Evolutionary conservation across 2,888 invertebrate genomes (phyloP).

Genomic region (Euzetes globulus): DNA sequence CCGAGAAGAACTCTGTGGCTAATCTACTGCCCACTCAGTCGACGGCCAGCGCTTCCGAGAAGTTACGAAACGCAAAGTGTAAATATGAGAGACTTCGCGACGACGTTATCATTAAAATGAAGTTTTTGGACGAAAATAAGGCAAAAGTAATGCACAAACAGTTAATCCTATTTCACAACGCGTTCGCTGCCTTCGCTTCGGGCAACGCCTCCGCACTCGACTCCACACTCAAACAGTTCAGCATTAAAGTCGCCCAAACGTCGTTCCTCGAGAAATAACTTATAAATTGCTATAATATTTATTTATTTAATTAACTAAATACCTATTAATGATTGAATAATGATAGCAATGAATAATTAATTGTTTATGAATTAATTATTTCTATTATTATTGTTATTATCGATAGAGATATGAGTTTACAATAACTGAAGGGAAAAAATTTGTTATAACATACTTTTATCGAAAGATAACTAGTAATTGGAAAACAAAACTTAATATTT

Average conservation of each 20-base stretch:
- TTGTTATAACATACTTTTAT: neutral
- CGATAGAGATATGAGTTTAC: neutral
- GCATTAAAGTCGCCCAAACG: constrained; percentile 61
- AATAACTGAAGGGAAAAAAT: neutral
- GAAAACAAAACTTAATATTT: neutral
- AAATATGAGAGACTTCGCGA: constrained; percentile 85
- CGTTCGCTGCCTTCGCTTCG: constrained; percentile 95
- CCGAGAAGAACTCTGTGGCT: constrained; percentile 60
- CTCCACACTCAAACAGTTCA: constrained; percentile 88
- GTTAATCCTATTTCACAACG: constrained; percentile 87
- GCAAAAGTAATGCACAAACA: constrained; percentile 88
- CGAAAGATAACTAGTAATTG: neutral
- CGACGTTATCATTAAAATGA: constrained; percentile 90
- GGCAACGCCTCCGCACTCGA: constrained; percentile 85
- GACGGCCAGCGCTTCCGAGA: constrained; percentile 52
- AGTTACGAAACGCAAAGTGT: constrained; percentile 70
- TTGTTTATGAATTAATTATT: too few relatives aligned
- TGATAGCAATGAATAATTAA: too few relatives aligned
- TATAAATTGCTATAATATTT: too few relatives aligned
- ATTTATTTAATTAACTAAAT: too few relatives aligned
- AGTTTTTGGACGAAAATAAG: constrained; percentile 93
- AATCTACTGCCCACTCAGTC: constrained; percentile 16
- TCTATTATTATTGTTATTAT: too few relatives aligned
- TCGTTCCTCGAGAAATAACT: constrained; percentile 41
- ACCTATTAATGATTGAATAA: too few relatives aligned